These are phyloP conservation scores for Lottia scabra DNA, from an alignment of 2,888 invertebrate species.

Conservation along the genomic window DNA sequence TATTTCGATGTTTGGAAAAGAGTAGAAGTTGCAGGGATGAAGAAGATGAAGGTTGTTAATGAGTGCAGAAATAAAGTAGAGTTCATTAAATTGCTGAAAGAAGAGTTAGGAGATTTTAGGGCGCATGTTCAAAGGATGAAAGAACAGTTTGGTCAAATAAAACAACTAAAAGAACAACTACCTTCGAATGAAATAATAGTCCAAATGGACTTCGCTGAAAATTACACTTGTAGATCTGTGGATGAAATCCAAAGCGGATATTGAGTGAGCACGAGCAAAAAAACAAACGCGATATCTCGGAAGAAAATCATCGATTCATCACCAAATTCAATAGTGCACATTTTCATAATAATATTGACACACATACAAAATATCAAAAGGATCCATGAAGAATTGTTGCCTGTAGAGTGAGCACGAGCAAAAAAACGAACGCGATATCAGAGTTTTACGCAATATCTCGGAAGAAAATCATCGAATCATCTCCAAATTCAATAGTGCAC, in stretches of 20 bases:
- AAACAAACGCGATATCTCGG: no score
- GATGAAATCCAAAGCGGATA: background rate
- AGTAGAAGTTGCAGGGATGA: constrained; percentile 27
- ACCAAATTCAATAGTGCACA: no score
- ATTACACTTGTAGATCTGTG: constrained; percentile 23
- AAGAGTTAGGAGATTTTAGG: constrained; percentile 20
- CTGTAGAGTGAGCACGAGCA: no score
- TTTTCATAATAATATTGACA: no score
- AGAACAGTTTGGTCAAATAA: constrained; percentile 22
- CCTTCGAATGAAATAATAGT: constrained; percentile 17
- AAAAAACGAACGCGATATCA: no score
- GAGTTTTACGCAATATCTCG: no score
- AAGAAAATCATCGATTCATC: no score
- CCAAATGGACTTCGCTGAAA: constrained; percentile 38
- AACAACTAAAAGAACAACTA: constrained; percentile 26
- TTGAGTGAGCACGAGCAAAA: background rate
- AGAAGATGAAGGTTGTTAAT: constrained; percentile 31
- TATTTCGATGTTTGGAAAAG: constrained; percentile 24
- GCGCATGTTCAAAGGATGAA: constrained; percentile 19
- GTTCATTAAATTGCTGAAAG: constrained; percentile 14
- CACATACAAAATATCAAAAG: no score
- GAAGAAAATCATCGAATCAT: no score
- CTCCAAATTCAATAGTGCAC: no score
- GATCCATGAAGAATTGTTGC: no score
- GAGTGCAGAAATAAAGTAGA: constrained; percentile 1